A percentile compares a stretch with the other conserved stretches of the same genome.
Conservation (phyloP, 2,113 vertebrate genomes). For the Hystrix brachyura region DNA sequence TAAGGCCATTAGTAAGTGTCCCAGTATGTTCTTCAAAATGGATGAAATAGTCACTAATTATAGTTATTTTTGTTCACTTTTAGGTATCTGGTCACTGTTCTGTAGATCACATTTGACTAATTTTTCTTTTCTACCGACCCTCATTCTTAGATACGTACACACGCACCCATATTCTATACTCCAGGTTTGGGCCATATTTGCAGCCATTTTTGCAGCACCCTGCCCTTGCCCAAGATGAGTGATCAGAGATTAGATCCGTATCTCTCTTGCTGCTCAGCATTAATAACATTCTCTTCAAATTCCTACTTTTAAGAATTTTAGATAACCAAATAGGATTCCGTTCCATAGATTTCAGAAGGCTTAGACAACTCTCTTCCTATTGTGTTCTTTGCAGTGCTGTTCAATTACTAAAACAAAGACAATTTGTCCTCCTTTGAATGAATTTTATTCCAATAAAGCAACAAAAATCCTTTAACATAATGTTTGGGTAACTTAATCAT, state of each 20-base stretch:
- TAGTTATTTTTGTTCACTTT: neutral
- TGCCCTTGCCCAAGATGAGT: neutral
- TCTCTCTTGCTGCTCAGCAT: neutral
- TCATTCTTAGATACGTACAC: too few species aligned
- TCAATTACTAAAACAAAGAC: neutral
- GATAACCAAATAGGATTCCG: neutral
- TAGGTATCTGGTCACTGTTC: neutral
- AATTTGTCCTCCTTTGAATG: neutral
- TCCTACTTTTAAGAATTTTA: neutral
- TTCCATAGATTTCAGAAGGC: neutral
- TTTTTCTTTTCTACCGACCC: neutral
- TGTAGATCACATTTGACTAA: neutral
- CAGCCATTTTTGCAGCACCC: neutral
- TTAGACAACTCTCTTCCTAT: neutral
- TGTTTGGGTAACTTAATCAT: neutral
- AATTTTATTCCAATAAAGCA: constrained; percentile 27
- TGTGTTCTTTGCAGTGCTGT: neutral
- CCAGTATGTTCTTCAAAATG: neutral
- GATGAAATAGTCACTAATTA: neutral
- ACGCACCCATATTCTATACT: neutral
- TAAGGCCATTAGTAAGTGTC: neutral
- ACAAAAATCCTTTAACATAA: neutral
- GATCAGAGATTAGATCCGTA: neutral
- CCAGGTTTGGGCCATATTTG: neutral
- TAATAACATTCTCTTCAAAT: neutral